Conservation (phyloP, 2,113 vertebrate species). For the Hemiscyllium ocellatum region DNA sequence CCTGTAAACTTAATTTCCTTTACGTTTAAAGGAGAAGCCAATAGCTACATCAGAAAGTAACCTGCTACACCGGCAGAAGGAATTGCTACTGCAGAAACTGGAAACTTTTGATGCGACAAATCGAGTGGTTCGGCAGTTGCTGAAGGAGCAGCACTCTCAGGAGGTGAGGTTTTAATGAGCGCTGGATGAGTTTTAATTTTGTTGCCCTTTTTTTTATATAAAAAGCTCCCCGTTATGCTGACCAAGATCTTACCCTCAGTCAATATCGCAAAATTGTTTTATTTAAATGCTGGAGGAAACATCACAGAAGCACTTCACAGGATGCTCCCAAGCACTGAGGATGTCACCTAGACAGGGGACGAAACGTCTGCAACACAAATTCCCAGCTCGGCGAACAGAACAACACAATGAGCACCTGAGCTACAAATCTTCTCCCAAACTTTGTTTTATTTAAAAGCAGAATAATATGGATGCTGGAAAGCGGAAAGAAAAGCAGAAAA, state of each 20-base stretch:
- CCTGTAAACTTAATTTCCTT: background rate
- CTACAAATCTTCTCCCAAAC: too few species aligned
- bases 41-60: conserved; percentile 66
- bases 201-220: background rate
- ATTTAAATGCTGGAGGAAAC: background rate
- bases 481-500: background rate
- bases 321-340: too few species aligned
- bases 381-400: too few species aligned
- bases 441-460: background rate
- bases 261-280: background rate
- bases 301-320: too few species aligned
- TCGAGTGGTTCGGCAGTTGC: conserved; percentile 67
- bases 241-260: background rate
- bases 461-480: background rate
- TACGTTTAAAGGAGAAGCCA: conserved; percentile 59
- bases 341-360: too few species aligned
- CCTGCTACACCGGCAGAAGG: conserved; percentile 68
- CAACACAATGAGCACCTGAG: too few species aligned
- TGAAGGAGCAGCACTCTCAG: conserved; percentile 67
- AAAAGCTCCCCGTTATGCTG: background rate
- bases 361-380: too few species aligned
- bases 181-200: background rate
- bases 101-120: conserved; percentile 81
- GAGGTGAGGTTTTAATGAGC: conserved; percentile 58
- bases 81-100: conserved; percentile 79